These are phyloP conservation scores for Microctenopoma lineatum DNA, from an alignment of 2,797 vertebrate genomes.

Conservation along the genomic window DNA sequence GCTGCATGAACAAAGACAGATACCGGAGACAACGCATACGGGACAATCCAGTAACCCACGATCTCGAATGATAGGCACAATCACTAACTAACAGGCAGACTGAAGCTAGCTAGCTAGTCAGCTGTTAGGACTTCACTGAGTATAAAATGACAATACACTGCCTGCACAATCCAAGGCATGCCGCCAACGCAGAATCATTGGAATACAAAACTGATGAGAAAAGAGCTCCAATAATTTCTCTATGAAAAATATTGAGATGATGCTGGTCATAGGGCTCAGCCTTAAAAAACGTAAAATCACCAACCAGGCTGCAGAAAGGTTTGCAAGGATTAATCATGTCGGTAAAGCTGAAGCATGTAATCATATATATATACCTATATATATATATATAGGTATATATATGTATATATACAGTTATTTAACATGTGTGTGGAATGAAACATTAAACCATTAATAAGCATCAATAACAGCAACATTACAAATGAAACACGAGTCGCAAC, in stretches of 20 bases:
- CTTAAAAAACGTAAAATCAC: slow-evolving; percentile 20
- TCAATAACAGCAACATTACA: slow-evolving; percentile 37
- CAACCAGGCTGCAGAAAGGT: slow-evolving; percentile 36
- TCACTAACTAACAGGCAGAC: slow-evolving; percentile 72
- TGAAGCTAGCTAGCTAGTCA: slow-evolving; percentile 63
- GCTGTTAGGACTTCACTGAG: slow-evolving; percentile 68
- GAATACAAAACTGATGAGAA: too few species aligned
- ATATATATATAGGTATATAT: slow-evolving; percentile 54
- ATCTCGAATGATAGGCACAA: slow-evolving; percentile 73
- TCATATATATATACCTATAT: slow-evolving; percentile 46
- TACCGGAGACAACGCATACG: slow-evolving; percentile 61
- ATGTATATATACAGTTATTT: slow-evolving; percentile 56
- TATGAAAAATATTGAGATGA: slow-evolving; percentile 25
- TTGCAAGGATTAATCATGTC: slow-evolving; percentile 50
- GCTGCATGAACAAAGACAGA: slow-evolving; percentile 66
- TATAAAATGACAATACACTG: slow-evolving; percentile 62
- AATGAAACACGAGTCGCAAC: slow-evolving; percentile 37
- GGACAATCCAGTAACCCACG: slow-evolving; percentile 71
- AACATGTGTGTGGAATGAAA: slow-evolving; percentile 43
- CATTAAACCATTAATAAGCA: slow-evolving; percentile 33
- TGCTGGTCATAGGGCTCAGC: slow-evolving; percentile 32
- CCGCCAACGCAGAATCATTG: slow-evolving; percentile 31
- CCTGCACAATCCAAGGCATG: slow-evolving; percentile 70
- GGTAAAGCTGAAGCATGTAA: slow-evolving; percentile 63
- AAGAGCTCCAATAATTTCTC: neutral